These are phyloP conservation scores for Echinops telfairi DNA, from an alignment of 2,113 vertebrate genomes.

Conservation along the genomic window DNA sequence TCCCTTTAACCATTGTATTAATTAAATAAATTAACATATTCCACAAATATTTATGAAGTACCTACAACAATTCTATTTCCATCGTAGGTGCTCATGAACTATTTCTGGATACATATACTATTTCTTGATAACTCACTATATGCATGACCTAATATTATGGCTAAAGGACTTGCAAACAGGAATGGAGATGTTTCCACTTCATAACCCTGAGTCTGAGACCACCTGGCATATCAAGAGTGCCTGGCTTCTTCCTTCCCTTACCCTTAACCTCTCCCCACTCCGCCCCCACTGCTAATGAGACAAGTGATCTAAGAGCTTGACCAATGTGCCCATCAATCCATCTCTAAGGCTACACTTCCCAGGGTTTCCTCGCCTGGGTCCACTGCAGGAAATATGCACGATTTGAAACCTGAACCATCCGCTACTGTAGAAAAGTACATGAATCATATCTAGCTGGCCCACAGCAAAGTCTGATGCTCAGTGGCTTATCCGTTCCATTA, in stretches of 20 bases:
- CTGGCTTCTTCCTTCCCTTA: constrained; percentile 45
- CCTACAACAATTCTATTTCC: neutral
- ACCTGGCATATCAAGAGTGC: constrained; percentile 13
- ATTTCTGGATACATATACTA: neutral
- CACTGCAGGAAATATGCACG: constrained; percentile 48
- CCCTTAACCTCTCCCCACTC: neutral
- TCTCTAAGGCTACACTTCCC: constrained; percentile 27
- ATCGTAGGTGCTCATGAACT: neutral
- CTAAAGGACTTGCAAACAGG: constrained; percentile 28
- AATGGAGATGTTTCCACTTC: neutral
- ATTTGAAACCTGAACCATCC: constrained; percentile 49
- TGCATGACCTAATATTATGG: neutral
- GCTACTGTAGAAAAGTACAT: constrained; percentile 13
- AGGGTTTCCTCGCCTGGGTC: neutral
- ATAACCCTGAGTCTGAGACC: constrained; percentile 7
- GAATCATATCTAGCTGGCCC: constrained; percentile 47
- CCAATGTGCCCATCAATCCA: constrained; percentile 43
- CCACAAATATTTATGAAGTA: constrained; percentile 55
- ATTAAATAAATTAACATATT: constrained; percentile 58
- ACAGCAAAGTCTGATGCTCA: neutral
- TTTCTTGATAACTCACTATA: constrained; percentile 43
- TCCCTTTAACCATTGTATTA: constrained; percentile 43
- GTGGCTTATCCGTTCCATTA: neutral
- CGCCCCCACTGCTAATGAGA: constrained; percentile 45
- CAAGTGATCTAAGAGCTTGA: constrained; percentile 54